These are phyloP conservation scores for Crocallis elinguaria DNA, from an alignment of 2,888 invertebrate species.

Conservation along the genomic window DNA sequence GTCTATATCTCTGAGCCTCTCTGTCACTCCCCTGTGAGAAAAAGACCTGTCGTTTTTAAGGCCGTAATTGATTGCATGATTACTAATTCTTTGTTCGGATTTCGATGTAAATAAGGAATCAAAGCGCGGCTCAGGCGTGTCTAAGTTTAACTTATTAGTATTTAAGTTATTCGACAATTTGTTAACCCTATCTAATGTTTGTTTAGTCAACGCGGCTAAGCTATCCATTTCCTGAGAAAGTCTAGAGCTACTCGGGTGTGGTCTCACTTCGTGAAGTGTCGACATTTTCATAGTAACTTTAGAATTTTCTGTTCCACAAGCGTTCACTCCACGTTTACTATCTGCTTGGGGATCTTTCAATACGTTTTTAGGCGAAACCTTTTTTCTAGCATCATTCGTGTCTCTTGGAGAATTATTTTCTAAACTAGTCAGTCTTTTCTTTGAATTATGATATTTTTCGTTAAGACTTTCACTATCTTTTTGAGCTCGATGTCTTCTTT, in stretches of 20 bases:
- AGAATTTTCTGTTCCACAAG: slow-evolving; percentile 56
- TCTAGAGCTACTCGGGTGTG: slow-evolving; percentile 70
- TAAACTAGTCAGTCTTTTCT: slow-evolving; percentile 85
- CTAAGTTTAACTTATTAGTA: slow-evolving; percentile 77
- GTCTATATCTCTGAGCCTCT: slow-evolving; percentile 80
- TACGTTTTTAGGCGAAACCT: slow-evolving; percentile 65
- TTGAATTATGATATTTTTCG: slow-evolving; percentile 83
- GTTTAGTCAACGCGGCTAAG: slow-evolving; percentile 86
- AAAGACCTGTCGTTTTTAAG: slow-evolving; percentile 60
- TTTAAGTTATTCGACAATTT: slow-evolving; percentile 84
- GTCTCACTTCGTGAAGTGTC: slow-evolving; percentile 77
- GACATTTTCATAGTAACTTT: slow-evolving; percentile 69
- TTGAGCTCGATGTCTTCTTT: slow-evolving; percentile 79
- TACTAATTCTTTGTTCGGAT: slow-evolving; percentile 65
- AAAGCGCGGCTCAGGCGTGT: slow-evolving; percentile 66
- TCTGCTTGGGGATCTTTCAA: slow-evolving; percentile 59
- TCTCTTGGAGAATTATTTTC: slow-evolving; percentile 76
- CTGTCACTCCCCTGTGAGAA: slow-evolving; percentile 72
- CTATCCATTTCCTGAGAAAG: slow-evolving; percentile 86
- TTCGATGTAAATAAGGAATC: slow-evolving; percentile 69
- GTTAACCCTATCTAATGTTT: slow-evolving; percentile 88
- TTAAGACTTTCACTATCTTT: slow-evolving; percentile 79
- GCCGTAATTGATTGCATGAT: slow-evolving; percentile 69
- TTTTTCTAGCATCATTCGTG: slow-evolving; percentile 68
- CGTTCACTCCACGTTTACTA: slow-evolving; percentile 57